Conservation (phyloP, 2,888 invertebrate genomes). For the Drosophila barbarae region DNA sequence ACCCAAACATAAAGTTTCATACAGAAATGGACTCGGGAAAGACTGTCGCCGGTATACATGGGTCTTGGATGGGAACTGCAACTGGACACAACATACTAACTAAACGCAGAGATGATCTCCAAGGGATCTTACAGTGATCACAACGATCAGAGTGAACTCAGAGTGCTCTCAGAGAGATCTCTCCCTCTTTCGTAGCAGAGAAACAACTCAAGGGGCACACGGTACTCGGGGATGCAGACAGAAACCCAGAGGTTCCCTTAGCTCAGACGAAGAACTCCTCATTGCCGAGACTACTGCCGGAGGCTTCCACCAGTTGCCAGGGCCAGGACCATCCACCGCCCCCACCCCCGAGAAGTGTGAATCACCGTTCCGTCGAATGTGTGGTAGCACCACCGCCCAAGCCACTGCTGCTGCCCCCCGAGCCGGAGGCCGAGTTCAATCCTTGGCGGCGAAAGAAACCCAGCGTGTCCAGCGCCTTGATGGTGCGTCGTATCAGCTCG, state of each 20-base stretch:
- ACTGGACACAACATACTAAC: conserved; percentile 19
- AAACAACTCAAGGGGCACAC: background rate
- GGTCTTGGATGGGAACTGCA: conserved; percentile 20
- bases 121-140: too few species aligned
- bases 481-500: conserved; percentile 85
- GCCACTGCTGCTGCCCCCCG: conserved; percentile 64
- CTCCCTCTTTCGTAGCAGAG: background rate
- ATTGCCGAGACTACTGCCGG: conserved; percentile 49
- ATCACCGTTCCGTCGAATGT: conserved; percentile 79
- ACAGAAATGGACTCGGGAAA: background rate
- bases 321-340: conserved; percentile 59
- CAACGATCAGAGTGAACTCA: too few species aligned
- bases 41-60: background rate
- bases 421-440: conserved; percentile 34
- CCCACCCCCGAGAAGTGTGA: conserved; percentile 66
- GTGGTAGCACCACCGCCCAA: conserved; percentile 70
- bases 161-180: background rate
- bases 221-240: background rate
- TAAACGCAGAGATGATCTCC: conserved; percentile 1
- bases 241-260: background rate
- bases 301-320: conserved; percentile 37
- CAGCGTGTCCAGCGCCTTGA: conserved; percentile 85
- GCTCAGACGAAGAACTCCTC: conserved; percentile 67
- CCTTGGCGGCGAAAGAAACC: conserved; percentile 82
- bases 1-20: background rate